phyloP scores from a whole-genome alignment of 2,113 vertebrate genomes.

The Equus quagga region DNA sequence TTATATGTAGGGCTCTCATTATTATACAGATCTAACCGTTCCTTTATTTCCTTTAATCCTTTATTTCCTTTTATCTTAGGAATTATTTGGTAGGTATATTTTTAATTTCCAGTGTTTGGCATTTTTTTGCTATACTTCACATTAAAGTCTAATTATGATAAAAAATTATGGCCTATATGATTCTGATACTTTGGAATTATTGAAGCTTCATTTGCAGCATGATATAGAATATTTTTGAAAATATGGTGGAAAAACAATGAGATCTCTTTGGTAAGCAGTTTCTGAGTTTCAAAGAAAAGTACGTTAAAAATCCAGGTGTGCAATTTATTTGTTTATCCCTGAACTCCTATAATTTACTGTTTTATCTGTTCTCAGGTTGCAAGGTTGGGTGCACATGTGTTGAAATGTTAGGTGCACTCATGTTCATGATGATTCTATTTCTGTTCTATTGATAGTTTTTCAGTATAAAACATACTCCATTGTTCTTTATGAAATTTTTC shows the following conservation, averaged over 20 bases:
- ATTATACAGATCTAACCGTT: background rate
- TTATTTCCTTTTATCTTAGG: background rate
- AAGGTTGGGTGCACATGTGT: background rate
- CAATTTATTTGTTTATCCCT: background rate
- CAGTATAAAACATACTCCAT: background rate
- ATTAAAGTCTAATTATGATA: background rate
- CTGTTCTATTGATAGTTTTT: background rate
- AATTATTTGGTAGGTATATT: background rate
- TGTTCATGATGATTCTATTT: background rate
- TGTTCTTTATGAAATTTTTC: background rate
- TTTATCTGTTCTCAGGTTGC: background rate
- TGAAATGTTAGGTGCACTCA: background rate
- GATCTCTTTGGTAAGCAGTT: background rate
- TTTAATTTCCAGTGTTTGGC: background rate
- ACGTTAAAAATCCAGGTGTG: background rate
- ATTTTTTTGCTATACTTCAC: background rate
- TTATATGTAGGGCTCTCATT: background rate
- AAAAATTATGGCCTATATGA: background rate
- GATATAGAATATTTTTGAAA: background rate
- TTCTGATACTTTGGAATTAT: background rate
- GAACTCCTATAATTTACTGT: background rate
- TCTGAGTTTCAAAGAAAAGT: background rate
- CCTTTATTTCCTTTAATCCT: background rate
- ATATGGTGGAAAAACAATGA: background rate
- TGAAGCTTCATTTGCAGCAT: background rate